Evolutionary conservation across 92 coral and sea anemone genomes (phyloP).

Genomic region (Nematostella vectensis): DNA sequence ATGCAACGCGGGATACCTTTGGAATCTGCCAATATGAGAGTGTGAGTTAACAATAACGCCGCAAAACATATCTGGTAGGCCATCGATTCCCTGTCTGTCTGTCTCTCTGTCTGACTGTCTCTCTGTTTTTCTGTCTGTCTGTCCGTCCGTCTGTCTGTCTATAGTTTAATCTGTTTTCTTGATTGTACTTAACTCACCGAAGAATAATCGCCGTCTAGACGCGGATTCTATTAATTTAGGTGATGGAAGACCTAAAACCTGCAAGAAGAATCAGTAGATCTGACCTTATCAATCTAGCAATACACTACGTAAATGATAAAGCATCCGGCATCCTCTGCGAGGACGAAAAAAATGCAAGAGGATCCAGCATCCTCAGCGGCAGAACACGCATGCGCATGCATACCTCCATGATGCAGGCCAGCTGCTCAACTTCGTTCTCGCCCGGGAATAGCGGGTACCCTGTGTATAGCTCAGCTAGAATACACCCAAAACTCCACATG

Average conservation of each 20-base stretch:
- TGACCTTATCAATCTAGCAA: too few relatives aligned
- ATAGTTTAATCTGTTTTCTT: too few relatives aligned
- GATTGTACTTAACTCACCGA: conserved; percentile 80
- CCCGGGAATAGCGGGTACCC: conserved; percentile 98
- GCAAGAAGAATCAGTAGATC: neutral
- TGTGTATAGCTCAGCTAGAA: conserved; percentile 90
- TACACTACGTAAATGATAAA: too few relatives aligned
- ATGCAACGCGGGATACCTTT: conserved; percentile 91
- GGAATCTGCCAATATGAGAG: conserved; percentile 55
- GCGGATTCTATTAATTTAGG: conserved; percentile 68
- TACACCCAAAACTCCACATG: conserved; percentile 99
- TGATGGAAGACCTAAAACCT: conserved; percentile 89
- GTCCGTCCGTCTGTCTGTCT: too few relatives aligned
- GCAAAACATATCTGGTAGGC: too few relatives aligned
- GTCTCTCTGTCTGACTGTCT: too few relatives aligned
- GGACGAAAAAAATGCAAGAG: too few relatives aligned
- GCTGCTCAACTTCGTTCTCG: conserved; percentile 96
- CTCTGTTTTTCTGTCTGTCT: too few relatives aligned
- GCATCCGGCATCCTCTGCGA: too few relatives aligned
- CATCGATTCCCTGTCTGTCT: too few relatives aligned
- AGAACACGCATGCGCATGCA: too few relatives aligned
- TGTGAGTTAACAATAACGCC: neutral
- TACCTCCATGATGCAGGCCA: conserved; percentile 99
- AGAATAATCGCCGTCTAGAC: conserved; percentile 72
- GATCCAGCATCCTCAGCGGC: too few relatives aligned